Conservation (phyloP, 2,113 vertebrate genomes). For the Felis catus region F.catus_Fca126_mat1.0 CM031411.1:79510501-79511000, state of each 20-base stretch:
- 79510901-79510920: background rate
- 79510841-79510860: conserved; percentile 69
- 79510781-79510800: conserved; percentile 22
- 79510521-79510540: background rate
- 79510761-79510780: background rate
- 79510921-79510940: background rate
- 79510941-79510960: conserved; percentile 33
- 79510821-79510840: background rate
- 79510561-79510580: background rate
- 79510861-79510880: conserved; percentile 62
- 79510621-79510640: background rate
- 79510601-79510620: background rate
- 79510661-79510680: conserved; percentile 63
- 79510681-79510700: conserved; percentile 52
- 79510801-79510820: conserved; percentile 63
- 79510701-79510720: background rate
- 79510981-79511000: conserved; percentile 2
- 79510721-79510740: background rate
- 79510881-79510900: conserved; percentile 69
- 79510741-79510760: conserved; percentile 38
- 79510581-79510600: background rate
- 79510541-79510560: background rate
- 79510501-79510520: background rate
- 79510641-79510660: conserved; percentile 49
- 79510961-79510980: background rate